Evolutionary conservation across 2,113 vertebrate genomes (phyloP).

Genomic region (Psammodynastes pulverulentus): DNA sequence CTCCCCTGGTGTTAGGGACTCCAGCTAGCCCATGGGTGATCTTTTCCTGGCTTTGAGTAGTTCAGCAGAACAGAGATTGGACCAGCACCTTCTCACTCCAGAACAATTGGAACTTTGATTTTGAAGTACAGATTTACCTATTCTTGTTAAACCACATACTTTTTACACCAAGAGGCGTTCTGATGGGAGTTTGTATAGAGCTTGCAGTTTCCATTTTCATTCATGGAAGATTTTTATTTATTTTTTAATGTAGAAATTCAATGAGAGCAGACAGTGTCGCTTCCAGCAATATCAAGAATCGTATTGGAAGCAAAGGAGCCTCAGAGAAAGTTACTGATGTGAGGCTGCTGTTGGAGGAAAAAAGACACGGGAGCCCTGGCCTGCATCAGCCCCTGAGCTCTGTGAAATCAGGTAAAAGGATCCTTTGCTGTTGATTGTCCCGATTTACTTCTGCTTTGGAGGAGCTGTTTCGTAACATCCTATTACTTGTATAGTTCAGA

Average conservation of each 20-base stretch:
- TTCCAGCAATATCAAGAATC: conserved; percentile 79
- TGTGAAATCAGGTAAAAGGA: conserved; percentile 78
- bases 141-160: background rate
- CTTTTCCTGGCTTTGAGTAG: background rate
- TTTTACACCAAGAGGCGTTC: background rate
- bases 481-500: background rate
- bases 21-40: background rate
- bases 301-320: conserved; percentile 81
- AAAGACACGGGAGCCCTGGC: conserved; percentile 78
- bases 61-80: background rate
- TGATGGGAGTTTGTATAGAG: background rate
- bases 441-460: background rate
- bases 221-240: background rate
- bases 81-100: background rate
- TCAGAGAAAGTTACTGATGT: conserved; percentile 85
- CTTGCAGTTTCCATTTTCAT: background rate
- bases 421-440: background rate
- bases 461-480: background rate
- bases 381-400: conserved; percentile 65
- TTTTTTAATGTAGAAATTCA: conserved; percentile 71
- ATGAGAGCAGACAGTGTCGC: conserved; percentile 75
- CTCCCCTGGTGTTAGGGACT: background rate
- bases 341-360: conserved; percentile 90
- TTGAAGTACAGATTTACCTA: background rate
- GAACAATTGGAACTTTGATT: background rate